Percentiles rank a stretch among this genome's conserved stretches.
These are phyloP conservation scores for Lasioglossum oenotherae DNA, from an alignment of 2,888 invertebrate genomes.

Conservation along the genomic window DNA sequence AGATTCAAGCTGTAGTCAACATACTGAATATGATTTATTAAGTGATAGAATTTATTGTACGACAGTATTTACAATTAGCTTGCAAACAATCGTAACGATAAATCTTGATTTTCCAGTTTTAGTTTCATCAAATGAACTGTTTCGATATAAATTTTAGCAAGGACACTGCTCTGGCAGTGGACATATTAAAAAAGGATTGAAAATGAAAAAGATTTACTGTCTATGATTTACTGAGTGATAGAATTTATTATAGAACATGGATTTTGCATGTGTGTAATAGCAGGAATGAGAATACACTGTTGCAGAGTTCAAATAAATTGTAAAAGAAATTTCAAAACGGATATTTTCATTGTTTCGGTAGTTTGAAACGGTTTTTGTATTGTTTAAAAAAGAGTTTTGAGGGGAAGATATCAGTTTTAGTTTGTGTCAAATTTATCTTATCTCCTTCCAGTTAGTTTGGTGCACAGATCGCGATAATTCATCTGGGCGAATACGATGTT, in stretches of 20 bases:
- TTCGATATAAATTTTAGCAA: neutral
- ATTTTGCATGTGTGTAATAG: neutral
- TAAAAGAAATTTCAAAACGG: neutral
- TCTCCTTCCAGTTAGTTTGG: conserved; percentile 39
- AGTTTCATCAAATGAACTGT: neutral
- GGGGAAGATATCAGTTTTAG: neutral
- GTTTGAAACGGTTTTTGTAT: neutral
- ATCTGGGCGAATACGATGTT: conserved; percentile 2
- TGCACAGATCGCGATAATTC: conserved; percentile 36
- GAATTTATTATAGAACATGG: neutral
- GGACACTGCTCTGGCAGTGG: neutral
- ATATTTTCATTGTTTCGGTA: neutral
- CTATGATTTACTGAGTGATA: neutral
- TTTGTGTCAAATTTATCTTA: conserved; percentile 34
- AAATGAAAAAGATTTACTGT: neutral
- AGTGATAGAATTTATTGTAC: neutral
- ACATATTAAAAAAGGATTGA: neutral
- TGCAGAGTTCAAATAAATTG: neutral
- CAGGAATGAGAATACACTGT: neutral
- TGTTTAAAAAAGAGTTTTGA: neutral
- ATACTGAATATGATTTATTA: neutral
- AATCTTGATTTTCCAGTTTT: neutral
- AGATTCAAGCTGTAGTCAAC: neutral
- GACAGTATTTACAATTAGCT: neutral
- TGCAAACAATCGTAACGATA: neutral